These are phyloP conservation scores for Carassius carassius DNA, from an alignment of 2,113 vertebrate genomes.

Conservation along the genomic window DNA sequence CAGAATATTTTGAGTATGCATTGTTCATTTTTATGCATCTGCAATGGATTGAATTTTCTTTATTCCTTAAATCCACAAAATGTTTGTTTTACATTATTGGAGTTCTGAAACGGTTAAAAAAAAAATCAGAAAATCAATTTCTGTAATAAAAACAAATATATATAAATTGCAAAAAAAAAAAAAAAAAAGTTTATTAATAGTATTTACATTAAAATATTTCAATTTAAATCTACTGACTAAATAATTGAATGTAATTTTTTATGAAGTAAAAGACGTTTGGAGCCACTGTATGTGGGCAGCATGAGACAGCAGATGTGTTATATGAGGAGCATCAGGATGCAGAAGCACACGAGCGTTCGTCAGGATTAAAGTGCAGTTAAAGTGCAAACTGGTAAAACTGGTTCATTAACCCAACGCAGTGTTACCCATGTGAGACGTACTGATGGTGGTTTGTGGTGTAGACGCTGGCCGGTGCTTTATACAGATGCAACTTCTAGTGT, in stretches of 20 bases:
- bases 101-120: neutral
- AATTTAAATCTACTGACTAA: neutral
- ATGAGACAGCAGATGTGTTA: neutral
- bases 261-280: neutral
- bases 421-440: neutral
- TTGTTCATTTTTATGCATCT: neutral
- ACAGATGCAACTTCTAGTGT: neutral
- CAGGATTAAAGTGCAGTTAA: constrained; percentile 55
- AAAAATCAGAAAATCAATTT: no score
- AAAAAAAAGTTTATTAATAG: no score
- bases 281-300: neutral
- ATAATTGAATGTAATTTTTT: no score
- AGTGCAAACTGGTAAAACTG: constrained; percentile 43
- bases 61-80: neutral
- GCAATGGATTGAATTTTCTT: neutral
- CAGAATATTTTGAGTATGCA: neutral
- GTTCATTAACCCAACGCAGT: neutral
- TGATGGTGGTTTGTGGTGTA: constrained; percentile 53
- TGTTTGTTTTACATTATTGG: neutral
- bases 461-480: neutral
- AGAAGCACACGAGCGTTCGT: neutral
- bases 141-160: no score
- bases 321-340: neutral
- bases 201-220: no score
- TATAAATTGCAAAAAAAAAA: no score